These are phyloP conservation scores for Temnothorax ravouxi DNA, from an alignment of 2,888 invertebrate species.

Conservation along the genomic window DNA sequence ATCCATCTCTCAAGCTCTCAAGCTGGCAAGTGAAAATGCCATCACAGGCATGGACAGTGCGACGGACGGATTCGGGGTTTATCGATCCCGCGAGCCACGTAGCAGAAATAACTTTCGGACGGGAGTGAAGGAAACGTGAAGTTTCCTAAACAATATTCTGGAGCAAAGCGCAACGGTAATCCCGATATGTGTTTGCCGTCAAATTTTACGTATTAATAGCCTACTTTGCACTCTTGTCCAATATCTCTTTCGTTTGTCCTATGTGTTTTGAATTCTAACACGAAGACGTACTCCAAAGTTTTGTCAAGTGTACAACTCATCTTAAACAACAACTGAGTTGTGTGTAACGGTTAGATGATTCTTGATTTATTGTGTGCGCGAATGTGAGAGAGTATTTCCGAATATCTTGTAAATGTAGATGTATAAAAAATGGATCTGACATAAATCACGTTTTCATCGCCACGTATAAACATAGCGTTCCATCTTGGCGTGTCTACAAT, in stretches of 20 bases:
- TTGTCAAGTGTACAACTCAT: background rate
- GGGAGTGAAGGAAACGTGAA: constrained; percentile 64
- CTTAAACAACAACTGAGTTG: background rate
- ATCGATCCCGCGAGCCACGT: constrained; percentile 71
- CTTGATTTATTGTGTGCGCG: background rate
- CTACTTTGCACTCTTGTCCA: background rate
- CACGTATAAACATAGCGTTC: constrained; percentile 18
- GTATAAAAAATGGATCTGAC: background rate
- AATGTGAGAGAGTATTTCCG: background rate
- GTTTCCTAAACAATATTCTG: constrained; percentile 39
- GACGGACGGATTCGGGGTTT: constrained; percentile 68
- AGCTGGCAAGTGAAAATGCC: constrained; percentile 18
- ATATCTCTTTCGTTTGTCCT: background rate
- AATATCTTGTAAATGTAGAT: background rate
- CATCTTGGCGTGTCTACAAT: constrained; percentile 18
- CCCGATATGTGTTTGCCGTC: constrained; percentile 15
- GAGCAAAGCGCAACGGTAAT: constrained; percentile 7
- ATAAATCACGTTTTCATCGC: constrained; percentile 21
- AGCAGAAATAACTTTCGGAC: constrained; percentile 73
- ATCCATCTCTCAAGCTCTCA: constrained; percentile 49
- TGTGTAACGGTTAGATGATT: background rate
- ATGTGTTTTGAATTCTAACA: background rate
- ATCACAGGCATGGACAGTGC: constrained; percentile 46
- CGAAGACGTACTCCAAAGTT: background rate
- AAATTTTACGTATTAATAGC: constrained; percentile 40